These are phyloP conservation scores for Wasmannia auropunctata DNA, from an alignment of 1,140 invertebrate species.

Conservation along the genomic window DNA sequence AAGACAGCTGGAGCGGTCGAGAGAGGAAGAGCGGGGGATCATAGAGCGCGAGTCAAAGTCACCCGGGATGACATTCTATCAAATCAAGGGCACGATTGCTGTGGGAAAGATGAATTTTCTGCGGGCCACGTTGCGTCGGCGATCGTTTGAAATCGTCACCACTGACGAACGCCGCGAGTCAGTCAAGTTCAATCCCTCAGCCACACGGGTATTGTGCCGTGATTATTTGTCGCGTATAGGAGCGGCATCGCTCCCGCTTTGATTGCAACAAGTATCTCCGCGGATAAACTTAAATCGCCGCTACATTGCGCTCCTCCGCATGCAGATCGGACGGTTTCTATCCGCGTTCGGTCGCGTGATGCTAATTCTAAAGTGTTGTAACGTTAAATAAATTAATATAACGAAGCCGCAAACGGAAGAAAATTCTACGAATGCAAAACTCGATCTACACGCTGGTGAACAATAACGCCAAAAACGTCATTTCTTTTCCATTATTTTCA, in stretches of 20 bases:
- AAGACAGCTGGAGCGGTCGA: not conserved
- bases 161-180: not conserved
- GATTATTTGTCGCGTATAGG: conserved; percentile 1
- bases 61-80: not conserved
- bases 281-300: conserved; percentile 29
- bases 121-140: conserved; percentile 21
- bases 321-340: not conserved
- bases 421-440: not conserved
- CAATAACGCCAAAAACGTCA: not conserved
- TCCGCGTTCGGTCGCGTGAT: not conserved
- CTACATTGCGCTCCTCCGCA: not conserved
- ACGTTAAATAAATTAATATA: not conserved
- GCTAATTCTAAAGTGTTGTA: not conserved
- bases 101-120: conserved; percentile 53
- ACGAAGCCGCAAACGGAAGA: not conserved
- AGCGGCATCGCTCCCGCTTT: not conserved
- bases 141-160: conserved; percentile 36
- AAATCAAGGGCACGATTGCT: conserved; percentile 21
- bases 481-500: not conserved
- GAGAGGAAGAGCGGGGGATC: not conserved
- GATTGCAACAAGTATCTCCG: conserved; percentile 9
- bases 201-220: conserved; percentile 21
- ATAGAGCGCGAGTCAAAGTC: not conserved
- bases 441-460: not conserved
- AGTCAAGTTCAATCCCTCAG: conserved; percentile 21